Base-by-base conservation (phyloP, 2,113 vertebrate species). In the Limnothrissa miodon region DNA sequence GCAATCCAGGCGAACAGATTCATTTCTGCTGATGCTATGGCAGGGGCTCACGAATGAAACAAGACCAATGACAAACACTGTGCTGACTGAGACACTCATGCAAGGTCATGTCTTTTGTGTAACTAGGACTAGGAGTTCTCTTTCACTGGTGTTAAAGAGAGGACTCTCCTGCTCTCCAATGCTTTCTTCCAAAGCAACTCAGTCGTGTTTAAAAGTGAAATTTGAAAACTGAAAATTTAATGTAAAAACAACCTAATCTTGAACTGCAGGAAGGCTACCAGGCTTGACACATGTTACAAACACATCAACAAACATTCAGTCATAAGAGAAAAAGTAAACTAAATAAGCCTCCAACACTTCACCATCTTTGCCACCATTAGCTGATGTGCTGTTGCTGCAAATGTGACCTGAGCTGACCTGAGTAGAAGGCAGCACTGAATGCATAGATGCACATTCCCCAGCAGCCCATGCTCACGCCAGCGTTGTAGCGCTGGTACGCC, bases 381-480 rank as follows among this genome's bases (percentile, higher is more conserved):
- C 46, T 2, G 45, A 42, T 29, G 39, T 59, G 29, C 19, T 39
- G 29, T 42, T 42, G 6, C 42, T 0, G 46, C 51, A 56, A 11
- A 1, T 48, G 66, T 39, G 5, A 36, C 23, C 8, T 45, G 53
- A 42, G 80, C 83, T 88, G 89, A 99, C 98, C 98, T 96, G 98
- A 98, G 89, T 99, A 99, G 88, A 98, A 95, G 87, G 98, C 98
- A 21, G 98, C 98, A 83, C 97, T 99, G 93, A 99, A 99, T 87
- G 98, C 98, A 78, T 99, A 99, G 91, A 99, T 96, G 90, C 98
- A 99, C 98, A 99, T 97, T 1, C 98, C 98, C 98, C 98, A 99
- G 94, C 98, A 99, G 91, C 98, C 98, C 96, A 97, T 95, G 91
- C 94, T 98, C 82, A 99, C 97, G 0, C 98, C 98, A 0, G 96